These are phyloP conservation scores for Oryzias dopingdopingensis DNA, from an alignment of 2,797 vertebrate genomes.

Conservation along the genomic window DNA sequence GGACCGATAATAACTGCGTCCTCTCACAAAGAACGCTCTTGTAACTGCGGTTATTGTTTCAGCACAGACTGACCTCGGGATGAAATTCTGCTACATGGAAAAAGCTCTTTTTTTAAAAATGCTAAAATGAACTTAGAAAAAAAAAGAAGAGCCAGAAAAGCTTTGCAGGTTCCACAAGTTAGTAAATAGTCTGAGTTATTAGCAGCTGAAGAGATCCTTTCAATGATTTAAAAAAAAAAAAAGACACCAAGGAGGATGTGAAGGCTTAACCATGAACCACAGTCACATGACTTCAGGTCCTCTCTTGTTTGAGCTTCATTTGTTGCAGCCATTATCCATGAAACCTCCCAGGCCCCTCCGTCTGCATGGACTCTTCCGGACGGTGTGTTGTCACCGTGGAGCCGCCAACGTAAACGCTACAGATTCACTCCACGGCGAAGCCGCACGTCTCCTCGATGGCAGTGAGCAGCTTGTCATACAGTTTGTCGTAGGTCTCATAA, in stretches of 20 bases:
- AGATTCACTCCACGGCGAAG: constrained; percentile 93
- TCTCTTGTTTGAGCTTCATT: constrained; percentile 17
- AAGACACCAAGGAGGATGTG: constrained; percentile 39
- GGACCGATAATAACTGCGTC: constrained; percentile 42
- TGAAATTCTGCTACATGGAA: constrained; percentile 75
- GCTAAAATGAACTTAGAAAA: constrained; percentile 60
- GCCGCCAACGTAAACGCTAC: background rate
- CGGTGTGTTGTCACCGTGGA: constrained; percentile 15
- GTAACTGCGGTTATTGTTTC: constrained; percentile 38
- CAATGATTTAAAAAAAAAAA: constrained; percentile 38
- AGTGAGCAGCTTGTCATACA: constrained; percentile 91
- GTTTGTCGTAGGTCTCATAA: constrained; percentile 95
- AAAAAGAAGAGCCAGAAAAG: constrained; percentile 58
- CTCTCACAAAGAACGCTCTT: constrained; percentile 26
- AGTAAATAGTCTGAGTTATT: constrained; percentile 77
- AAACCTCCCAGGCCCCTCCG: background rate
- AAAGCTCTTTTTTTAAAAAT: constrained; percentile 60
- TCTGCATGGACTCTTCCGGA: constrained; percentile 18
- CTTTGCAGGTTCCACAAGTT: constrained; percentile 65
- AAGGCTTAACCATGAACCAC: constrained; percentile 27
- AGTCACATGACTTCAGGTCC: constrained; percentile 37
- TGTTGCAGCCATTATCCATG: constrained; percentile 28
- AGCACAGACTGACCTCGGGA: constrained; percentile 39
- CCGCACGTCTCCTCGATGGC: constrained; percentile 98
- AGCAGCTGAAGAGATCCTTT: constrained; percentile 80